Percentiles rank a stretch among this genome's conserved stretches.
These are phyloP conservation scores for Lophius piscatorius DNA, from an alignment of 2,113 vertebrate genomes.

Conservation along the genomic window DNA sequence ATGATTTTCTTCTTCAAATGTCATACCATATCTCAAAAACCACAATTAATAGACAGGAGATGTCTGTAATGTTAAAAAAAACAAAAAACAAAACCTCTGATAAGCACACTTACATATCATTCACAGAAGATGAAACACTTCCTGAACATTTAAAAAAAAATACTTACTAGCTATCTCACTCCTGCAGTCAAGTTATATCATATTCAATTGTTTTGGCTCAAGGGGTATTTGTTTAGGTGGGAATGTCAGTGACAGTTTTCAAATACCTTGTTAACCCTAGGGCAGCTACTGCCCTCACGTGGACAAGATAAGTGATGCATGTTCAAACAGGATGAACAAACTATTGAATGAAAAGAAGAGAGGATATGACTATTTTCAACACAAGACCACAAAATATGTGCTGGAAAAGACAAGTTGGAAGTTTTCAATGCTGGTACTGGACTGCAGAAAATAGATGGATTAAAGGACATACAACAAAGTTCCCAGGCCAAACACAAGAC, in stretches of 20 bases:
- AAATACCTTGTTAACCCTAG: constrained; percentile 15
- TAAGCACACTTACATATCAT: constrained; percentile 50
- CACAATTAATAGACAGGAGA: constrained; percentile 33
- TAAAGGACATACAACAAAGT: neutral
- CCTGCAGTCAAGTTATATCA: constrained; percentile 18
- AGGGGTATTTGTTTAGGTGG: constrained; percentile 23
- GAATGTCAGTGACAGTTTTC: constrained; percentile 1
- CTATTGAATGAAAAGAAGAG: neutral
- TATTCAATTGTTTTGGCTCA: constrained; percentile 24
- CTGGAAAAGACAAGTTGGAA: too few relatives aligned
- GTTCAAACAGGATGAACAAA: neutral
- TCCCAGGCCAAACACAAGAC: neutral
- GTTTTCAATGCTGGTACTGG: neutral
- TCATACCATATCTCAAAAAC: constrained; percentile 30
- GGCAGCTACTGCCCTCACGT: constrained; percentile 71
- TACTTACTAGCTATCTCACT: constrained; percentile 25
- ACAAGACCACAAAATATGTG: neutral
- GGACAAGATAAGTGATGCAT: constrained; percentile 35
- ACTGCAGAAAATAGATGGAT: neutral
- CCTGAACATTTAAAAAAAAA: neutral
- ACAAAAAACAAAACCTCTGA: too few relatives aligned
- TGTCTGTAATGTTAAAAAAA: constrained; percentile 10
- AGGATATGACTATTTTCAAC: neutral
- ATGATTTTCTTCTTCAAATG: neutral
- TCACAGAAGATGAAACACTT: constrained; percentile 20